Evolutionary conservation across 2,797 vertebrate species (phyloP).

Genomic region (Poeciliopsis paucimaculata): DNA sequence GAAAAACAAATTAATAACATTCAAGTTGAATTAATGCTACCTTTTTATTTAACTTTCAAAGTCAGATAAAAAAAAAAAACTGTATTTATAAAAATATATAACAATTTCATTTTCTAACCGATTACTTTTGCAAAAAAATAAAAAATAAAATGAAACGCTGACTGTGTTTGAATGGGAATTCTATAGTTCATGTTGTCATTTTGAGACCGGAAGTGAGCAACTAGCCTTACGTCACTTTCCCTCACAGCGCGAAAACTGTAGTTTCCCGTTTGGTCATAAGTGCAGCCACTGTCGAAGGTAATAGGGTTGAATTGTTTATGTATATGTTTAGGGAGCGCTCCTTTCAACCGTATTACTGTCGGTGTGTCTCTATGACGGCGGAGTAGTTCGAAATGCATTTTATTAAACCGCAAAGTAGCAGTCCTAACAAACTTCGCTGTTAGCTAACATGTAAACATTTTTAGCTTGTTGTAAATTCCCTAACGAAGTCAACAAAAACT

Average conservation of each 20-base stretch:
- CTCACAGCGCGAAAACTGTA: constrained; percentile 53
- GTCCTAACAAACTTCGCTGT: background rate
- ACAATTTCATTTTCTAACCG: background rate
- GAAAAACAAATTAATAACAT: too few species aligned
- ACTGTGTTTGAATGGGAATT: background rate
- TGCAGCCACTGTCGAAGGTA: background rate
- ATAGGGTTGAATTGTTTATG: background rate
- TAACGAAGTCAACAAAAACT: too few species aligned
- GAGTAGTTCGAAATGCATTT: background rate
- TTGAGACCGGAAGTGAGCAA: constrained; percentile 48
- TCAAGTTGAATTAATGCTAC: background rate
- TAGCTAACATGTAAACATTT: constrained; percentile 13
- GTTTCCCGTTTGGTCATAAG: background rate
- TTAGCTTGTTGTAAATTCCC: background rate
- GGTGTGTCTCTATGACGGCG: background rate
- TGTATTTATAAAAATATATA: background rate
- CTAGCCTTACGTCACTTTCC: constrained; percentile 14
- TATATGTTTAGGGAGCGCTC: rapidly evolving
- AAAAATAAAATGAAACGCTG: background rate
- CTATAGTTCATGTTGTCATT: background rate
- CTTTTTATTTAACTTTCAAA: background rate
- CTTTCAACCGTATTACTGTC: rapidly evolving
- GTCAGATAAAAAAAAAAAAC: background rate
- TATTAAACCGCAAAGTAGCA: background rate
- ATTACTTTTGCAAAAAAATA: background rate